Evolutionary conservation across 92 coral and sea anemone genomes (phyloP).

Genomic region (Phenganax subtilis): DNA sequence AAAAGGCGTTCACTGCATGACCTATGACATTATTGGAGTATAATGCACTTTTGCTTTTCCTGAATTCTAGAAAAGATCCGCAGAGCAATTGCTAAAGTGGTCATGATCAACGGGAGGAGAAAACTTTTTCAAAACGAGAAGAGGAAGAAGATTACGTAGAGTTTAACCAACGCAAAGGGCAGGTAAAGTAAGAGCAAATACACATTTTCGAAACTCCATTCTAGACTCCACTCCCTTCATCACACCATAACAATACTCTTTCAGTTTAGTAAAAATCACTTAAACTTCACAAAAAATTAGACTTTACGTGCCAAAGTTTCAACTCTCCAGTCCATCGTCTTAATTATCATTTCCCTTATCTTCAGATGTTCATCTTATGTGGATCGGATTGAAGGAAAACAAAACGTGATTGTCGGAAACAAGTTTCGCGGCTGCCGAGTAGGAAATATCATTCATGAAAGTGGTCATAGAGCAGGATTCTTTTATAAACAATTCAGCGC

Average conservation of each 20-base stretch:
- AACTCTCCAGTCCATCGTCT: too few species aligned
- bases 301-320: neutral
- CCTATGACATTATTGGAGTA: neutral
- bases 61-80: slow-evolving; percentile 61
- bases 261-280: too few species aligned
- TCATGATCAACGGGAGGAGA: slow-evolving; percentile 81
- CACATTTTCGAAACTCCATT: neutral
- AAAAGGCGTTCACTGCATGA: slow-evolving; percentile 47
- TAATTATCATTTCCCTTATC: too few species aligned
- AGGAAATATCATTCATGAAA: slow-evolving; percentile 93
- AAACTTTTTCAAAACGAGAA: slow-evolving; percentile 69
- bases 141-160: slow-evolving; percentile 59
- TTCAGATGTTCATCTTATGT: slow-evolving; percentile 88
- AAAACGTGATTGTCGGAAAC: slow-evolving; percentile 75
- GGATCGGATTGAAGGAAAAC: slow-evolving; percentile 80
- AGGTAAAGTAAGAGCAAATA: slow-evolving; percentile 18
- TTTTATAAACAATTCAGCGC: slow-evolving; percentile 97
- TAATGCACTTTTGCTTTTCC: neutral
- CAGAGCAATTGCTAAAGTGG: slow-evolving; percentile 54
- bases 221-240: too few species aligned
- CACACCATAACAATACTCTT: too few species aligned
- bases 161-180: slow-evolving; percentile 86
- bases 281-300: neutral
- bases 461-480: slow-evolving; percentile 87
- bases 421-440: slow-evolving; percentile 61